Evolutionary conservation across 1,140 invertebrate genomes (phyloP).

Genomic region (Anagrus nilaparvatae): DNA sequence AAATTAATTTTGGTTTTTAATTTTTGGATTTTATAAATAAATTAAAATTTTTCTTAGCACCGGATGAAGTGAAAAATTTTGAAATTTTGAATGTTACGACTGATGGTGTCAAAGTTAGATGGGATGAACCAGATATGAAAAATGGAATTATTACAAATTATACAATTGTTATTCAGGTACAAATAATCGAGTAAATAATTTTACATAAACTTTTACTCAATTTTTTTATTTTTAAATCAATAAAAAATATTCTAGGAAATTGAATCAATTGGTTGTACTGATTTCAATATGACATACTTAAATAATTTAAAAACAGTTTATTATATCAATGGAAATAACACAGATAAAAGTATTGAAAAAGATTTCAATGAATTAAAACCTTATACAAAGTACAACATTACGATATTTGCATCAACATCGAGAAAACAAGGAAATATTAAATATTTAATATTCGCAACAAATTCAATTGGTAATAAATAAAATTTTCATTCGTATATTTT

Average conservation of each 20-base stretch:
- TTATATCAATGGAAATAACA: not conserved
- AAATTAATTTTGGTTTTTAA: not conserved
- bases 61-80: slow-evolving; percentile 4
- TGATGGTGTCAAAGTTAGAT: not conserved
- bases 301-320: not conserved
- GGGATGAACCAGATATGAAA: slow-evolving; percentile 1
- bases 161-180: slow-evolving; percentile 11
- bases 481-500: too few relatives aligned
- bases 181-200: too few relatives aligned
- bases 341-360: not conserved
- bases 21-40: not conserved
- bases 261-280: slow-evolving; percentile 8
- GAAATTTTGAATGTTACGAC: not conserved
- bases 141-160: slow-evolving; percentile 13
- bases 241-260: slow-evolving; percentile 7
- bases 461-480: not conserved
- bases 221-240: too few relatives aligned
- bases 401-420: slow-evolving; percentile 3
- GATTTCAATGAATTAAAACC: slow-evolving; percentile 5
- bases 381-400: slow-evolving; percentile 6
- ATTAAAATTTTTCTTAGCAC: slow-evolving; percentile 1
- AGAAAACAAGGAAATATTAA: not conserved
- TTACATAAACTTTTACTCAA: too few relatives aligned
- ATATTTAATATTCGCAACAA: not conserved
- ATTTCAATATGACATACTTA: not conserved